phyloP scores from a whole-genome alignment of 1,140 invertebrate genomes.

The Hestina assimilis region DNA sequence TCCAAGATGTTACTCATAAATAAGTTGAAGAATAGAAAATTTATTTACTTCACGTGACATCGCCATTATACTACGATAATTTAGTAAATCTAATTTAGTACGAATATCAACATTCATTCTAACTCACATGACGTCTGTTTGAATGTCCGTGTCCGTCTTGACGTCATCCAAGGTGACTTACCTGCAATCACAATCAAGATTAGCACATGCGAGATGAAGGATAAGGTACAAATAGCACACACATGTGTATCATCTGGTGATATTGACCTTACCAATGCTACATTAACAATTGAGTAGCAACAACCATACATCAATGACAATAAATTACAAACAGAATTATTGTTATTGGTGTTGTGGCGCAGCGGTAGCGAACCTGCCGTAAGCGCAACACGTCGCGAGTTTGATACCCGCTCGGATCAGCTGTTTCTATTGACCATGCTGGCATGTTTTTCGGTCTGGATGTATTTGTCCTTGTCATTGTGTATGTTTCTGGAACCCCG shows the following conservation, averaged over 20 bases:
- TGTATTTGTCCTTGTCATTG: too few species aligned
- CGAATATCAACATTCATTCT: not conserved
- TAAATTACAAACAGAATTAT: too few species aligned
- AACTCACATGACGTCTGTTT: conserved; percentile 33
- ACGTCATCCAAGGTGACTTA: conserved; percentile 54
- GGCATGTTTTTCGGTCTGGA: too few species aligned
- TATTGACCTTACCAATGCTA: conserved; percentile 19
- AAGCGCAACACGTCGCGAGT: too few species aligned
- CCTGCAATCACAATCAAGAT: conserved; percentile 50
- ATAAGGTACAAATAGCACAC: conserved; percentile 15
- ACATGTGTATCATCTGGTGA: not conserved
- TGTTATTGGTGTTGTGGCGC: too few species aligned
- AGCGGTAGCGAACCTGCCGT: too few species aligned
- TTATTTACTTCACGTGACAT: not conserved
- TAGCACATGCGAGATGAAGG: conserved; percentile 21
- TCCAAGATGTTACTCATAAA: too few species aligned
- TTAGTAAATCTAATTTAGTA: not conserved
- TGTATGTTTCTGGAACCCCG: too few species aligned
- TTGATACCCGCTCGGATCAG: too few species aligned
- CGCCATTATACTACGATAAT: not conserved
- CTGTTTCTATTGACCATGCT: too few species aligned
- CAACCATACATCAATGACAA: too few species aligned
- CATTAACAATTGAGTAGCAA: too few species aligned
- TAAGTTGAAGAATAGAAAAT: not conserved
- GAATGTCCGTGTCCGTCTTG: conserved; percentile 21